Percentiles rank a stretch among this genome's conserved stretches.
Conservation (phyloP, 2,888 invertebrate genomes). For the Megamerina dolium region DNA sequence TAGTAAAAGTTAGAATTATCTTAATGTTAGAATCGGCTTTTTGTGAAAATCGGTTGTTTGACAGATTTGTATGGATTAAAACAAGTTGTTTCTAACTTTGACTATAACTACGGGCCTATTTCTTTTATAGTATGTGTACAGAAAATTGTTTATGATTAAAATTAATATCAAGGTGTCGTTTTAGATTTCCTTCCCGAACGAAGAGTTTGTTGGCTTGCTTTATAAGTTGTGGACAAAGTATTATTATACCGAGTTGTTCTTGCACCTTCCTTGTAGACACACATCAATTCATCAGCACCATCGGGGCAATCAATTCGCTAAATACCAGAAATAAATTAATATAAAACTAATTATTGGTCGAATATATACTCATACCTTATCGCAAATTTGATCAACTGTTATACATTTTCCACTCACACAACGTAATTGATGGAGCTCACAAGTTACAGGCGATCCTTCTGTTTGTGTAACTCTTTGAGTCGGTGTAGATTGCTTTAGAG, state of each 20-base stretch:
- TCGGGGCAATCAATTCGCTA: conserved; percentile 55
- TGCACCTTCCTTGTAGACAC: conserved; percentile 52
- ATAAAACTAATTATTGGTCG: background rate
- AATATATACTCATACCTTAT: conserved; percentile 41
- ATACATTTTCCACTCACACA: conserved; percentile 62
- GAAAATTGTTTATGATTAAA: no score
- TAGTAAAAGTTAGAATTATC: no score
- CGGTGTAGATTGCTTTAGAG: conserved; percentile 23
- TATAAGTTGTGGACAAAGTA: background rate
- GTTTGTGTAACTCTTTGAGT: background rate
- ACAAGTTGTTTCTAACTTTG: no score
- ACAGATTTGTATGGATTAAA: no score
- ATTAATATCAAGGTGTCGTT: no score
- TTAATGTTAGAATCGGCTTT: no score
- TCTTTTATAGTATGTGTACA: no score
- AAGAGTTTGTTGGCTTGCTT: no score
- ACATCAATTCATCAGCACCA: conserved; percentile 61
- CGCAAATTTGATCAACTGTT: conserved; percentile 58
- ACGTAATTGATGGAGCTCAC: conserved; percentile 54
- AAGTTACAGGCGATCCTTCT: conserved; percentile 5
- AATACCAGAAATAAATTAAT: background rate
- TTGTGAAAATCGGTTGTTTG: no score
- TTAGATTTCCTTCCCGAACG: no score
- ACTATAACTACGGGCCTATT: no score
- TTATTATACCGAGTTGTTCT: conserved; percentile 14